A percentile compares a stretch with the other conserved stretches of the same genome.
These are phyloP conservation scores for Elymnias hypermnestra DNA, from an alignment of 1,140 invertebrate genomes.

Conservation along the genomic window DNA sequence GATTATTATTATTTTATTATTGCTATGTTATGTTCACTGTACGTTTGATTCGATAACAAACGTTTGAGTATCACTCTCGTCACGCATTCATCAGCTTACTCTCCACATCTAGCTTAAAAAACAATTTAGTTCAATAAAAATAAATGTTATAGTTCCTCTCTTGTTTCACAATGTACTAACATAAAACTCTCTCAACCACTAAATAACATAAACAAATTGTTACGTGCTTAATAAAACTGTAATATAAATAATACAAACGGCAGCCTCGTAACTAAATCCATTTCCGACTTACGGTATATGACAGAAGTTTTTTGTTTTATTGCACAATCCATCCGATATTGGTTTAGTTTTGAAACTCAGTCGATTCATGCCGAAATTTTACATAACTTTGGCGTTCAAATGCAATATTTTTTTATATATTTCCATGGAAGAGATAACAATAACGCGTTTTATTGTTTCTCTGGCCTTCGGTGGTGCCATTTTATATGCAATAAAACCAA, in stretches of 20 bases:
- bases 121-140: no score
- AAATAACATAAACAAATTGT: neutral
- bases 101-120: no score
- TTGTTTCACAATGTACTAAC: no score
- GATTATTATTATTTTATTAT: no score
- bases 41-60: no score
- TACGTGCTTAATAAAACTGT: conserved; percentile 3
- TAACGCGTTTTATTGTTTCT: conserved; percentile 5
- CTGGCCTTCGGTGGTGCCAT: conserved; percentile 1
- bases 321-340: conserved; percentile 3
- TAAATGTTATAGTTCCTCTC: no score
- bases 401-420: conserved; percentile 5
- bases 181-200: neutral
- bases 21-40: no score
- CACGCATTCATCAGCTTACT: no score
- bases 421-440: neutral
- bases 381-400: conserved; percentile 4
- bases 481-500: conserved; percentile 8
- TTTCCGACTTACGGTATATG: neutral
- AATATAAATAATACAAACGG: neutral
- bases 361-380: conserved; percentile 3
- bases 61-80: no score
- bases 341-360: conserved; percentile 5
- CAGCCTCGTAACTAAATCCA: neutral
- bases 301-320: conserved; percentile 7